Base-by-base conservation (phyloP, 2,113 vertebrate genomes). In the Cebidichthys violaceus region DNA sequence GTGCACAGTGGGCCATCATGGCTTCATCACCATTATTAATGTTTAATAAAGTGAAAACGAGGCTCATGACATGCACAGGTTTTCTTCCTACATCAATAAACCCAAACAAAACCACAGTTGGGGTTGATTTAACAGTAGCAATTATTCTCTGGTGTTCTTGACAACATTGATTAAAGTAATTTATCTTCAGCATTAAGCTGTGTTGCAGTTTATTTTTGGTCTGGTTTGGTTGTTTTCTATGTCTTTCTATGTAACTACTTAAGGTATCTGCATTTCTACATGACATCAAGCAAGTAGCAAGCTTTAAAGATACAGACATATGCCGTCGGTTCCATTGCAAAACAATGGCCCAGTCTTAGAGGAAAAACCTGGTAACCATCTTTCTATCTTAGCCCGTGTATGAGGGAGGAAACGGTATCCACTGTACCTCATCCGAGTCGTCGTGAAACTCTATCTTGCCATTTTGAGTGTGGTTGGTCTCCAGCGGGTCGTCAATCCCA, bases 361-460 rank as follows among this genome's bases (percentile, higher is more conserved):
- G 31, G 54, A 31, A 14, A 50, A 39, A 29, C 17, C 9, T 65
- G 18, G 9, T 17, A 17, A 35, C 27, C 2, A 20, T 71, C 10
- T 33, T 70, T 31, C 5, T 47, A 66, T 55, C 43, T 64, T 22
- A n/a, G n/a, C 6, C n/a, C 18, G 10, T 59, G 20, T 11, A 15
- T 15, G 10, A 61, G 9, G 2, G 18, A 84, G 1, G 24, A 62
- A 75, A 60, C 45, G 0, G 22, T 20, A 45, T 79, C 71, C 61
- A 79, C 62, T 9, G 20, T 92, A 97, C 97, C 97, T 99, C 97
- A 73, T 99, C 97, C 0, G 97, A 99, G 91, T 98, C 97, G 4
- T 98, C 97, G 1, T 97, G 97, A 89, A 96, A 98, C 54, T 94
- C 95, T 17, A 86, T 93, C 89, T 95, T 96, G 1, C 90, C 89